Base-by-base conservation (phyloP, 2,113 vertebrate genomes). In the Upupa epops region DNA sequence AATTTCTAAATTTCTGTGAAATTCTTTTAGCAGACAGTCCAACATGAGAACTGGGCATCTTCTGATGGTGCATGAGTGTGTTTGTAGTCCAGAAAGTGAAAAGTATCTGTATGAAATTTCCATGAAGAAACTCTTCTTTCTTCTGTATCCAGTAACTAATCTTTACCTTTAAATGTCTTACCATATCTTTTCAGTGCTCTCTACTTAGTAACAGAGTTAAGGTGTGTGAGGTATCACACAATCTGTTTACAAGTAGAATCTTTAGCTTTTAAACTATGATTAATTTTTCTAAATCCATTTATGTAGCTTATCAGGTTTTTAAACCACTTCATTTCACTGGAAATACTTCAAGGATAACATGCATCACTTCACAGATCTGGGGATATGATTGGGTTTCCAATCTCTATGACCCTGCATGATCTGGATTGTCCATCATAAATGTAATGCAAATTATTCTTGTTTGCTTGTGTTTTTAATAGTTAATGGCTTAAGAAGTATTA, bases 351-450 rank as follows among this genome's bases (percentile, higher is more conserved):
- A 87, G 83, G 89, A 86, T 74, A 73, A 94, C 45, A 92, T 76
- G 84, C 55, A 80, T 89, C 77, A 96, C 96, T 95, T 93, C 90
- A 97, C 97, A 98, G 97, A 98, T 97, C 98, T 98, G 97, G 97
- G 96, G 97, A 97, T 98, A 97, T 90, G 97, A 97, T 95, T 97
- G 97, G 95, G 97, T 98, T 98, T 98, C 98, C 98, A 98, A 98
- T 98, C 98, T 98, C 98, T 97, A 98, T 98, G 97, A 96, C 95
- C 96, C 97, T 96, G 96, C 86, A 91, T 84, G 94, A 95, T 96
- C 94, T 97, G 97, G 96, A 91, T 85, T 87, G 85, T 90, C 94
- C 95, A 93, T 89, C 90, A 92, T 95, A 92, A 96, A 94, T 93
- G 96, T 93, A 97, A 93, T 34, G 96, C 37, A 93, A 84, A 91